Evolutionary conservation across 2,113 vertebrate species (phyloP).

Genomic region (Ammodytes marinus): DNA sequence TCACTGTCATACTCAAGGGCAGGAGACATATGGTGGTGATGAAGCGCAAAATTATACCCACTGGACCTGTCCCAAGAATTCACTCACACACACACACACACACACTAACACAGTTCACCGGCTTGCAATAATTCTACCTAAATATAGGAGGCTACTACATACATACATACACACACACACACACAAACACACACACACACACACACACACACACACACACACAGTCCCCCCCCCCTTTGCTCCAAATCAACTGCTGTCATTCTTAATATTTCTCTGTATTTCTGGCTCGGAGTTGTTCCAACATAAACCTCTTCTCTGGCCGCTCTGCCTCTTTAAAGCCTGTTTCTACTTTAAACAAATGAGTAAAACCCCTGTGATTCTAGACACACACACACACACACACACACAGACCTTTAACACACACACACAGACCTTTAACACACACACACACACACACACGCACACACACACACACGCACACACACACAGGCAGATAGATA

Average conservation of each 20-base stretch:
- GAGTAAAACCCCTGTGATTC: not conserved
- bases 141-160: slow-evolving; percentile 21
- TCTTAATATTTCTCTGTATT: too few relatives aligned
- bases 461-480: not conserved
- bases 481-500: too few relatives aligned
- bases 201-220: not conserved
- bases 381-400: not conserved
- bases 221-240: too few relatives aligned
- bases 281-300: not conserved
- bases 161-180: slow-evolving; percentile 3
- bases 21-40: slow-evolving; percentile 19
- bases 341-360: slow-evolving; percentile 12
- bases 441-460: not conserved
- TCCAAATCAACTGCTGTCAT: too few relatives aligned
- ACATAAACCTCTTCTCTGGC: slow-evolving; percentile 6
- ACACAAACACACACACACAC: slow-evolving; percentile 39
- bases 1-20: slow-evolving; percentile 19
- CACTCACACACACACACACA: not conserved
- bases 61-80: slow-evolving; percentile 2
- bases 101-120: slow-evolving; percentile 9
- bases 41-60: slow-evolving; percentile 10
- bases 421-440: not conserved
- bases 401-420: not conserved
- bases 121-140: slow-evolving; percentile 50
- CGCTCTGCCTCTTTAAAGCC: not conserved